These are phyloP conservation scores for Hapalemur alaotrensis DNA, from an alignment of 2,797 vertebrate genomes.

Conservation along the genomic window DNA sequence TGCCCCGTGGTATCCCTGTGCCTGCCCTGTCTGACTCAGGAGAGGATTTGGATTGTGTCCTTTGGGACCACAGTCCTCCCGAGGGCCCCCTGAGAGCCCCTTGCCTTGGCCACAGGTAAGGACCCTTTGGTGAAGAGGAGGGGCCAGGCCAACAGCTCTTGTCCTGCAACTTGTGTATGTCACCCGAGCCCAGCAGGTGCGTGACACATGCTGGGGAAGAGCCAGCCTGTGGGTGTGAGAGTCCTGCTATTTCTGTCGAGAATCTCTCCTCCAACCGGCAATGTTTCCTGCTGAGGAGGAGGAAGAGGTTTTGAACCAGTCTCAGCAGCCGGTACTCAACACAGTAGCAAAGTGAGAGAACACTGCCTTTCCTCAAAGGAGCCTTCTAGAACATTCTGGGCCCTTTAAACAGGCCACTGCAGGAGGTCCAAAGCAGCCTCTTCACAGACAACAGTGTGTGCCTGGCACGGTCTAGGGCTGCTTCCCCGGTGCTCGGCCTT, in stretches of 20 bases:
- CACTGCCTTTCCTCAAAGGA: neutral
- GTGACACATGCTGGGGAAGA: neutral
- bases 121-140: neutral
- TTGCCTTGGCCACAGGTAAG: neutral
- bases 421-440: neutral
- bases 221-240: neutral
- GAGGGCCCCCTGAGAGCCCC: neutral
- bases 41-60: neutral
- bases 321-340: neutral
- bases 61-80: neutral
- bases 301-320: neutral
- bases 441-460: neutral
- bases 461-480: neutral
- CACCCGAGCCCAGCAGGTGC: neutral
- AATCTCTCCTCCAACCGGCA: neutral
- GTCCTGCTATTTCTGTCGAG: neutral
- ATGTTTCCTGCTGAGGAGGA: neutral
- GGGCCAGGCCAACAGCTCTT: neutral
- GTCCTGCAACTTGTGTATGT: neutral
- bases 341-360: neutral
- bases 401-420: neutral
- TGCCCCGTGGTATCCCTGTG: neutral
- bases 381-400: neutral
- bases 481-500: neutral
- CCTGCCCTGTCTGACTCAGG: neutral